phyloP scores from a whole-genome alignment of 2,797 vertebrate species.

The Tragelaphus eurycerus region DNA sequence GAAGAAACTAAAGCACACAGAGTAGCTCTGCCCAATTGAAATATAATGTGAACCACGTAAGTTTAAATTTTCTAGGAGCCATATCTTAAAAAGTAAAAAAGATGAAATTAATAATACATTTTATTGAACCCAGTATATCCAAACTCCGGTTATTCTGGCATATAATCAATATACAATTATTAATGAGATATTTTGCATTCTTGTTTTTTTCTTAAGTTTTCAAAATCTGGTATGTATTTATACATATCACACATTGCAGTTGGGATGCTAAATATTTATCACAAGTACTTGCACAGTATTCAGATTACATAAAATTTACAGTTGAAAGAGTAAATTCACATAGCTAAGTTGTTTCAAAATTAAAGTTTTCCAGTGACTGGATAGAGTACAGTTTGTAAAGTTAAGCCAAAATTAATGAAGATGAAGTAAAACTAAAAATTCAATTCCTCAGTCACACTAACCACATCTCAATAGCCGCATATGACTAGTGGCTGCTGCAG shows the following conservation, averaged over 20 bases:
- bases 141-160: neutral
- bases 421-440: neutral
- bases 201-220: neutral
- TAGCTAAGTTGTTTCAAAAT: neutral
- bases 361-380: neutral
- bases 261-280: neutral
- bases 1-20: neutral
- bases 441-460: neutral
- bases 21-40: neutral
- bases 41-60: neutral
- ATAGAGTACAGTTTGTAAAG: neutral
- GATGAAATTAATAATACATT: neutral
- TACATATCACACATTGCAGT: neutral
- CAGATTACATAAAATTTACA: neutral
- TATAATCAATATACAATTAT: neutral
- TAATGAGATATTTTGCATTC: neutral
- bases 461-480: neutral
- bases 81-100: neutral
- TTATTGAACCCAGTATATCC: neutral
- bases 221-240: neutral
- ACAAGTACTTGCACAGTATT: neutral
- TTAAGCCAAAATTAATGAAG: neutral
- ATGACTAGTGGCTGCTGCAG: neutral
- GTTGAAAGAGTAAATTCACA: neutral
- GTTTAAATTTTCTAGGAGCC: neutral